Conservation (phyloP, 92 coral and sea anemone species). For the Meandrina meandrites region DNA sequence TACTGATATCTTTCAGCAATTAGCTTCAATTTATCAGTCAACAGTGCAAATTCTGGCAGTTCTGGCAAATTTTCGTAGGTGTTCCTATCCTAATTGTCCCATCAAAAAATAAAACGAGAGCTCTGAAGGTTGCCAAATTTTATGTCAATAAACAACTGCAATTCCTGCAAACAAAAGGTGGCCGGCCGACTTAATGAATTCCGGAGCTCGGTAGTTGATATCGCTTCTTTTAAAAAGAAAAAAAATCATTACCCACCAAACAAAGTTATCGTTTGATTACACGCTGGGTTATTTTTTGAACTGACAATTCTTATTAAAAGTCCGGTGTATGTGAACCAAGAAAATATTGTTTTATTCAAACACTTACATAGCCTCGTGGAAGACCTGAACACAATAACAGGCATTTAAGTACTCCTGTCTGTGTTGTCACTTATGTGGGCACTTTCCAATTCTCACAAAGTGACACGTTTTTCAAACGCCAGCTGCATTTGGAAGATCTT, state of each 20-base stretch:
- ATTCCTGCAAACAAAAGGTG: not conserved
- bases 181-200: not conserved
- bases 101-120: not conserved
- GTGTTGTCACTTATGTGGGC: not conserved
- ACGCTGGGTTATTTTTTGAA: not conserved
- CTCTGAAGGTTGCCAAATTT: not conserved
- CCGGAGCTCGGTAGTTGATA: not conserved
- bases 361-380: not conserved
- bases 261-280: not conserved
- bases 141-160: too few species aligned
- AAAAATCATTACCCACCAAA: not conserved
- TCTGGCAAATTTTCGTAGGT: not conserved
- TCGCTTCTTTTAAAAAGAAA: not conserved
- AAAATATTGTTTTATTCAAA: not conserved
- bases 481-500: not conserved
- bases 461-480: not conserved
- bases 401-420: not conserved
- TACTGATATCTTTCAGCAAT: not conserved
- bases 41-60: not conserved
- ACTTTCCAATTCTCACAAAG: not conserved
- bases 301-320: not conserved
- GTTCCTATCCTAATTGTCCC: not conserved
- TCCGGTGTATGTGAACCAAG: not conserved
- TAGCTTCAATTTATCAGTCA: not conserved
- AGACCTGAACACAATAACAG: not conserved